These are phyloP conservation scores for Peromyscus polionotus DNA, from an alignment of 2,113 vertebrate species.

Conservation along the genomic window DNA sequence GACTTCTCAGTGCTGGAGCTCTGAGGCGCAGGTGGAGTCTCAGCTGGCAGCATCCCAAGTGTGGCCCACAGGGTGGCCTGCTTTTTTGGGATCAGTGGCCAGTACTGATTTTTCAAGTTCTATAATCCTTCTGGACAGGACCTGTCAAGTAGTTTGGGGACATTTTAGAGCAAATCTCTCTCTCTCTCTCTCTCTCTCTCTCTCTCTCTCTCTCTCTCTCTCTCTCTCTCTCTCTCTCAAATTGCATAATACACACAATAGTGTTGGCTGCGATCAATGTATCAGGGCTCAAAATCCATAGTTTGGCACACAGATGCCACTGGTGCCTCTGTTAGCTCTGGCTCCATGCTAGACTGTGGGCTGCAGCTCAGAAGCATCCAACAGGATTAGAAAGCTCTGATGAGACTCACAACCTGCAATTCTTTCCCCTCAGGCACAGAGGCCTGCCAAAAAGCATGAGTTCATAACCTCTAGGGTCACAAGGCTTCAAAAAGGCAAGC, in stretches of 20 bases:
- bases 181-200: neutral
- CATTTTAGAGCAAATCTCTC: neutral
- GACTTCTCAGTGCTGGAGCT: fast-evolving
- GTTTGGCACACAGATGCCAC: neutral
- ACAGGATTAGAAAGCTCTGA: neutral
- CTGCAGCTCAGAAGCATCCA: neutral
- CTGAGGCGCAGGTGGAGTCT: too few relatives aligned
- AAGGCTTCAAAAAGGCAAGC: neutral
- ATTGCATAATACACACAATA: neutral
- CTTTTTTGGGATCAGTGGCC: neutral
- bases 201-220: too few relatives aligned
- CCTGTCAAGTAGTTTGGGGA: neutral
- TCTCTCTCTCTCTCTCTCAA: neutral
- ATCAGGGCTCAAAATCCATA: neutral
- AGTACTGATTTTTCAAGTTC: neutral
- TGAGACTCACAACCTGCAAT: neutral
- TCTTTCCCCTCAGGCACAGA: neutral
- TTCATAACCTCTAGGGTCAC: neutral
- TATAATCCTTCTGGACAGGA: neutral
- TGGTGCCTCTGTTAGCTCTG: neutral
- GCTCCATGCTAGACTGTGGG: neutral
- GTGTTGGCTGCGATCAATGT: neutral
- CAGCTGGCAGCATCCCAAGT: neutral
- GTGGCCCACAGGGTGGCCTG: neutral
- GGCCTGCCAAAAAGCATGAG: neutral